These are phyloP conservation scores for Lanistes nyassanus DNA, from an alignment of 1,140 invertebrate genomes.

Conservation along the genomic window DNA sequence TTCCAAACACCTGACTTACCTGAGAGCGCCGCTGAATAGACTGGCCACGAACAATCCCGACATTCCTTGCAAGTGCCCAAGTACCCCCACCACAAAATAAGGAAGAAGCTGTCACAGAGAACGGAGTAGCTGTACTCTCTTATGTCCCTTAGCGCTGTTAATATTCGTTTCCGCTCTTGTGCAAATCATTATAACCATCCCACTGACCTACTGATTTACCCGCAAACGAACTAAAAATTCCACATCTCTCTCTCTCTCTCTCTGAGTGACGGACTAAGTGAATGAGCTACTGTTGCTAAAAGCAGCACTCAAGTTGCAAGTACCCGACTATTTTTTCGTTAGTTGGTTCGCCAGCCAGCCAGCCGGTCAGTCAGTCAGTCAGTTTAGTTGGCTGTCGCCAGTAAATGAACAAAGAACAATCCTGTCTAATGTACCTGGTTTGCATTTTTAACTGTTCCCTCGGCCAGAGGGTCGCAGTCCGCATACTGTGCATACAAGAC, in stretches of 20 bases:
- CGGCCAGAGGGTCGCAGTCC: slow-evolving; percentile 81
- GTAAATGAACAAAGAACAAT: no score
- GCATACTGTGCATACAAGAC: slow-evolving; percentile 83
- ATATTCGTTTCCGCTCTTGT: not conserved
- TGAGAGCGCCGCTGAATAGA: slow-evolving; percentile 85
- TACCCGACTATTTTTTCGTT: no score
- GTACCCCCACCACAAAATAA: slow-evolving; percentile 81
- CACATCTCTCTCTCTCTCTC: slow-evolving; percentile 71
- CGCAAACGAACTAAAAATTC: no score
- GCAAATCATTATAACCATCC: not conserved
- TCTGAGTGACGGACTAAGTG: no score
- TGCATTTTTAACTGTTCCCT: slow-evolving; percentile 68
- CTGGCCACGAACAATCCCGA: slow-evolving; percentile 90
- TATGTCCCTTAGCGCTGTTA: not conserved
- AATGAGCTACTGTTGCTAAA: no score
- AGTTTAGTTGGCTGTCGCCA: no score
- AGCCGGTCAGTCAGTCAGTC: no score
- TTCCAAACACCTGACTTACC: no score
- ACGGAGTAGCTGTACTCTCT: not conserved
- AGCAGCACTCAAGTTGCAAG: no score
- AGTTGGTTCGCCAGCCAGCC: no score
- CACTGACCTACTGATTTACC: no score
- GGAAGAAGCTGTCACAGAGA: slow-evolving; percentile 76
- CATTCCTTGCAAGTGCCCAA: slow-evolving; percentile 78
- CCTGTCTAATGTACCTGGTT: slow-evolving; percentile 65